Conservation (phyloP, 2,888 invertebrate genomes). For the Nineta flava region DNA sequence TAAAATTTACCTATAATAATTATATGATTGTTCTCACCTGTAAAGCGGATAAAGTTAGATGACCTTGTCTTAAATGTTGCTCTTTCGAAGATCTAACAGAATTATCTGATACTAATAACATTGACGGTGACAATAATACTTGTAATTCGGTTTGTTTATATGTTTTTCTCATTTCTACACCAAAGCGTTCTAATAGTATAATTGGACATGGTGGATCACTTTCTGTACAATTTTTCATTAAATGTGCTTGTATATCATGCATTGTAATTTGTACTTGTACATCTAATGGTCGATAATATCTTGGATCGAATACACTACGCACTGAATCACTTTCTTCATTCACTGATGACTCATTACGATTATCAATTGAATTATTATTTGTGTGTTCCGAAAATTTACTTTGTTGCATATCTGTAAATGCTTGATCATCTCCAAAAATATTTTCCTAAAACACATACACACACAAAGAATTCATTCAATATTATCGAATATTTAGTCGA, state of each 20-base stretch:
- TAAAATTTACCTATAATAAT: neutral
- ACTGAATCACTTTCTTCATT: constrained; percentile 48
- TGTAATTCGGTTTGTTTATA: constrained; percentile 87
- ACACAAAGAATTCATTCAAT: constrained; percentile 25
- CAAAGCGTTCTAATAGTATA: constrained; percentile 74
- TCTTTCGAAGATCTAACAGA: constrained; percentile 51
- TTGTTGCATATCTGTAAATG: constrained; percentile 82
- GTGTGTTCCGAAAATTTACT: constrained; percentile 29
- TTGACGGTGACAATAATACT: constrained; percentile 73
- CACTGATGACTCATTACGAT: constrained; percentile 28
- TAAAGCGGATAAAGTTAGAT: constrained; percentile 68
- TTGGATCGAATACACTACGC: constrained; percentile 61
- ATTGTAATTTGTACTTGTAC: constrained; percentile 86
- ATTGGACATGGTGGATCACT: constrained; percentile 86
- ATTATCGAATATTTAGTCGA: too few species aligned
- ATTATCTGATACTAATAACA: constrained; percentile 63
- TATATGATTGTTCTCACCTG: constrained; percentile 34
- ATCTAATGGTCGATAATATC: constrained; percentile 76
- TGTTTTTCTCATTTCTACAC: constrained; percentile 93
- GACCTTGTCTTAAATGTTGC: constrained; percentile 65
- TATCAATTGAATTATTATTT: constrained; percentile 27
- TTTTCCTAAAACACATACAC: constrained; percentile 45
- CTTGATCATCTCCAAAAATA: constrained; percentile 92
- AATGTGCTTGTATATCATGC: constrained; percentile 90
- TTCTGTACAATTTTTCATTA: constrained; percentile 81